phyloP scores from a whole-genome alignment of 1,140 invertebrate genomes.

The Lasioglossum albipes region DNA sequence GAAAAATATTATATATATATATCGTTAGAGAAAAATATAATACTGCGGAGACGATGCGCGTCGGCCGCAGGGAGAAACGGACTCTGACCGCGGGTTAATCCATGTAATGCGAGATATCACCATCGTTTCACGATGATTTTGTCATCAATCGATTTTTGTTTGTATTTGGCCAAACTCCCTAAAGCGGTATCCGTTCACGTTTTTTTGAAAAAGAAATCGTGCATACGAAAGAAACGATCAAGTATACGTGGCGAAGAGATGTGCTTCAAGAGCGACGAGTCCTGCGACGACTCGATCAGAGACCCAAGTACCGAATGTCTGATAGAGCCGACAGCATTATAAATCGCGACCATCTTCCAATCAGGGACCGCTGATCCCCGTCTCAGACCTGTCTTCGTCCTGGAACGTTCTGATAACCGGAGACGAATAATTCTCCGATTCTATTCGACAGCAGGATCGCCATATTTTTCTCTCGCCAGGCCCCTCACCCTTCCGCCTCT shows the following conservation, averaged over 20 bases:
- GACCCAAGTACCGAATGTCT: slow-evolving; percentile 65
- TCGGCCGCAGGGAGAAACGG: slow-evolving; percentile 76
- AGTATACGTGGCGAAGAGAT: background rate
- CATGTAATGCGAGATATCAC: slow-evolving; percentile 49
- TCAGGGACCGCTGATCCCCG: too few species aligned
- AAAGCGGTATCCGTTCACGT: slow-evolving; percentile 76
- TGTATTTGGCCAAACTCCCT: slow-evolving; percentile 80
- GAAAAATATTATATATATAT: slow-evolving; percentile 25
- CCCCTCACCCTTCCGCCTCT: too few species aligned
- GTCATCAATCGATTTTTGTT: slow-evolving; percentile 47
- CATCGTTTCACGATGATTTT: slow-evolving; percentile 16
- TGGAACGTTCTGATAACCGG: background rate
- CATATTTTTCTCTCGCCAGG: too few species aligned
- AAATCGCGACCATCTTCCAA: too few species aligned
- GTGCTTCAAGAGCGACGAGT: slow-evolving; percentile 14
- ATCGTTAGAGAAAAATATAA: too few species aligned
- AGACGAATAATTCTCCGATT: background rate
- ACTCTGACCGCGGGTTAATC: slow-evolving; percentile 46
- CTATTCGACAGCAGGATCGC: too few species aligned
- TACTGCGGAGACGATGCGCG: slow-evolving; percentile 50
- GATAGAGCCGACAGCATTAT: slow-evolving; percentile 43
- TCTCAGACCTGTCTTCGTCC: background rate
- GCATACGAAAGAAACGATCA: slow-evolving; percentile 29
- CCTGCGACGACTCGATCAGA: slow-evolving; percentile 29
- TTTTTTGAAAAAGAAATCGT: background rate